These are phyloP conservation scores for Aplysina aerophoba DNA, from an alignment of 37 sponge, comb jelly and placozoan species.

Conservation along the genomic window DNA sequence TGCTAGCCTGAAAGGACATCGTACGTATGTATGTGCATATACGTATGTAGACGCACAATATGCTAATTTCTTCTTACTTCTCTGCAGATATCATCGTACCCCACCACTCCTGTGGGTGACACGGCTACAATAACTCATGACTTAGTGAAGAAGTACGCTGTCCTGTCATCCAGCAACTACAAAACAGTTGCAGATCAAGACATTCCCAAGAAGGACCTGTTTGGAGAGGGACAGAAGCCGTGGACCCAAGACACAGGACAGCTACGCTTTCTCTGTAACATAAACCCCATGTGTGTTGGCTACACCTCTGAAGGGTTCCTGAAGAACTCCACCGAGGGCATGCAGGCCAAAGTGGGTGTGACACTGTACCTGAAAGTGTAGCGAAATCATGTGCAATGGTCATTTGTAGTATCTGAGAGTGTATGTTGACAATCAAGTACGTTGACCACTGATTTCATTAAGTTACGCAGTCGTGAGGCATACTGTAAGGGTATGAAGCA, in stretches of 20 bases:
- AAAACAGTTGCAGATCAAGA: background rate
- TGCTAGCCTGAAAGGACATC: too few relatives aligned
- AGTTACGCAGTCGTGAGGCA: too few relatives aligned
- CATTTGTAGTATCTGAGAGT: background rate
- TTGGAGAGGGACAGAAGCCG: conserved; percentile 1
- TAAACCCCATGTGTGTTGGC: conserved; percentile 40
- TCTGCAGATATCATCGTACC: conserved; percentile 23
- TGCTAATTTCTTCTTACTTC: background rate
- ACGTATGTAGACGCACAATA: too few relatives aligned
- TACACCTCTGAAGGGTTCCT: conserved; percentile 42
- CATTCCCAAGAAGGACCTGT: background rate
- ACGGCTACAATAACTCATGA: background rate
- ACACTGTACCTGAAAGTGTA: conserved; percentile 29
- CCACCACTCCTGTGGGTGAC: conserved; percentile 9
- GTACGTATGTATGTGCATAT: too few relatives aligned
- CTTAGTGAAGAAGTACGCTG: conserved; percentile 7
- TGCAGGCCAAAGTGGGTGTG: background rate
- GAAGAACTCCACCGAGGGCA: conserved; percentile 36
- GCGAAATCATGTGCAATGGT: background rate
- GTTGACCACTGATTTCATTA: too few relatives aligned
- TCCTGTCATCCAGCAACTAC: conserved; percentile 15
- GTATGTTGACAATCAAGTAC: too few relatives aligned
- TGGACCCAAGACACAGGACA: conserved; percentile 28
- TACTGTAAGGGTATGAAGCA: too few relatives aligned
- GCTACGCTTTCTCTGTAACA: conserved; percentile 40